Evolutionary conservation across 2,888 invertebrate genomes (phyloP).

Genomic region (Tethea ocularis): DNA sequence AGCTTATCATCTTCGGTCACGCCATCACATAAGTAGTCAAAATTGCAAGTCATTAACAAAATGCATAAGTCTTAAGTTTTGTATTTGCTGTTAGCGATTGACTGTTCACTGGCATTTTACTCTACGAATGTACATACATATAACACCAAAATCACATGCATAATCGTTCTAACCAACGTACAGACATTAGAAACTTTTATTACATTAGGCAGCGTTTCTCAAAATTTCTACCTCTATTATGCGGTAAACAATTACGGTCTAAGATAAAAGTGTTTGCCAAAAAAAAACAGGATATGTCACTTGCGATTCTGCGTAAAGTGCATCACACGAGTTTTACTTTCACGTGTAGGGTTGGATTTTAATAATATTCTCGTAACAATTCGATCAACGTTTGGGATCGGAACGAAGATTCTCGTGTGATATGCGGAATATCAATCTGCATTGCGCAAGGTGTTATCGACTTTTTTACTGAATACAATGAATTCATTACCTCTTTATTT

Average conservation of each 20-base stretch:
- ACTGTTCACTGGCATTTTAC: not conserved
- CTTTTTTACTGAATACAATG: not conserved
- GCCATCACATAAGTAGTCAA: too few species aligned
- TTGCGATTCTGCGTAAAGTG: constrained; percentile 33
- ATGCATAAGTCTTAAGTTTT: too few species aligned
- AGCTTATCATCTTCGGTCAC: too few species aligned
- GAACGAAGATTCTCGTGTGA: constrained; percentile 36
- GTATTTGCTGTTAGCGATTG: too few species aligned
- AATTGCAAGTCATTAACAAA: too few species aligned
- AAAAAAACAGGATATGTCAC: constrained; percentile 39
- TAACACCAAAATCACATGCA: not conserved
- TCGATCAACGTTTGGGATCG: constrained; percentile 45
- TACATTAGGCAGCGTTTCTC: not conserved
- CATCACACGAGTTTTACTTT: constrained; percentile 57
- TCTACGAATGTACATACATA: not conserved
- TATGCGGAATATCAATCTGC: constrained; percentile 33
- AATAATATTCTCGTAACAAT: constrained; percentile 62
- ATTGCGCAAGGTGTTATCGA: constrained; percentile 27
- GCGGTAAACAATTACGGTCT: not conserved
- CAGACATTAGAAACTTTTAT: not conserved
- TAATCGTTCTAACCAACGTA: not conserved
- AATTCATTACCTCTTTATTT: not conserved
- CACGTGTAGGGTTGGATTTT: constrained; percentile 57
- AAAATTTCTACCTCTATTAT: not conserved
- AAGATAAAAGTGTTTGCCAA: constrained; percentile 19